Evolutionary conservation across 2,888 invertebrate genomes (phyloP).

Genomic region (Yponomeuta malinellus): DNA sequence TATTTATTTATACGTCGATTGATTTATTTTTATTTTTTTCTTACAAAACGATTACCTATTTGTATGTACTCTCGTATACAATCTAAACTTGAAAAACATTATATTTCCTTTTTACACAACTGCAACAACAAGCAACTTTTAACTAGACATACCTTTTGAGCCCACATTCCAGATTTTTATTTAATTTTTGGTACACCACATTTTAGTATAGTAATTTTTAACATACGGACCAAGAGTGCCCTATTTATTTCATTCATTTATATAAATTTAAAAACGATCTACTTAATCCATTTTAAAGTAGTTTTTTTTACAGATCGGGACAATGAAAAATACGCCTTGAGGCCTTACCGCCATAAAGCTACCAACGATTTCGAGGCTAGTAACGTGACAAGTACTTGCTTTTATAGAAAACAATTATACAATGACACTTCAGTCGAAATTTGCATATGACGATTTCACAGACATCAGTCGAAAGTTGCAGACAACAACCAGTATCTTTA

Average conservation of each 20-base stretch:
- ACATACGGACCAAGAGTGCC: constrained; percentile 54
- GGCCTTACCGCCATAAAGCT: neutral
- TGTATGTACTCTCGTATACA: constrained; percentile 35
- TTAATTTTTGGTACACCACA: constrained; percentile 38
- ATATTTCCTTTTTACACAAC: constrained; percentile 38
- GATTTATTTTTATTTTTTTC: constrained; percentile 25
- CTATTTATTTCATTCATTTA: constrained; percentile 30
- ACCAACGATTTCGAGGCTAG: too few relatives aligned
- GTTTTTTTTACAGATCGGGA: neutral
- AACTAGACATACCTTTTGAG: constrained; percentile 40
- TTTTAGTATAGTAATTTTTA: constrained; percentile 20
- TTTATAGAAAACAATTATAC: too few relatives aligned
- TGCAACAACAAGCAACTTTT: constrained; percentile 62
- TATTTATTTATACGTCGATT: constrained; percentile 25
- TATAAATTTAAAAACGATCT: constrained; percentile 55
- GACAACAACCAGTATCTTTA: neutral
- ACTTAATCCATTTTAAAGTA: constrained; percentile 56
- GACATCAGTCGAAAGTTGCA: too few relatives aligned
- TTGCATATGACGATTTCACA: too few relatives aligned
- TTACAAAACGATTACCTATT: constrained; percentile 31
- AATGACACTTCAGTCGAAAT: too few relatives aligned
- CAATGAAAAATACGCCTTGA: neutral
- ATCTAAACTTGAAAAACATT: constrained; percentile 56
- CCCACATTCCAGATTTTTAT: constrained; percentile 23
- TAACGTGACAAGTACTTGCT: too few relatives aligned